Evolutionary conservation across 2,113 vertebrate genomes (phyloP).

Genomic region (Peromyscus leucopus): DNA sequence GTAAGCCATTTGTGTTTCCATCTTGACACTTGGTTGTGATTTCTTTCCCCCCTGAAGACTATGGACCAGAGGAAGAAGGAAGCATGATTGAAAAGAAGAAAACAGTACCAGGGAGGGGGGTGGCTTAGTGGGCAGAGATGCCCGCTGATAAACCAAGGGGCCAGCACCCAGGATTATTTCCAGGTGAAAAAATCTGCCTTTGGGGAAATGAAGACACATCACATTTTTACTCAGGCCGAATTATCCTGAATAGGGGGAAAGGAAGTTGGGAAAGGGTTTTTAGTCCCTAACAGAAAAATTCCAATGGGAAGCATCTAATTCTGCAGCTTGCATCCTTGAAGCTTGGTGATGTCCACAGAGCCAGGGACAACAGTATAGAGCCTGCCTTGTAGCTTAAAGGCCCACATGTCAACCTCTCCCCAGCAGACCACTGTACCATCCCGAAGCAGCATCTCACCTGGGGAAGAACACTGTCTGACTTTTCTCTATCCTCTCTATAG

Average conservation of each 20-base stretch:
- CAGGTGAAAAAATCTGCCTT: constrained; percentile 13
- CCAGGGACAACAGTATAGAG: accelerated
- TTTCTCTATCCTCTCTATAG: background rate
- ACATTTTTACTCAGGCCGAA: background rate
- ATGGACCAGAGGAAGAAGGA: background rate
- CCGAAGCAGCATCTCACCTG: background rate
- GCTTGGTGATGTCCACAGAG: background rate
- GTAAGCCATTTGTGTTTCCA: background rate
- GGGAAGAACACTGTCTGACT: background rate
- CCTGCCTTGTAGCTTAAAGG: too few relatives aligned
- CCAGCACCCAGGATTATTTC: background rate
- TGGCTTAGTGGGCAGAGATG: background rate
- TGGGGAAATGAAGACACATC: background rate
- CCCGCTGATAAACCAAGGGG: background rate
- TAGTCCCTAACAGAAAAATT: background rate
- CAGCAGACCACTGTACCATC: background rate
- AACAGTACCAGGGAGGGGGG: background rate
- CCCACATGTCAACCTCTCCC: background rate
- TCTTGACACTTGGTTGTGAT: background rate
- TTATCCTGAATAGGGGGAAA: background rate
- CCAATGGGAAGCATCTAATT: background rate
- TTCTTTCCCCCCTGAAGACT: background rate
- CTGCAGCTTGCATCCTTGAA: background rate
- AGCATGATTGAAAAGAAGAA: background rate
- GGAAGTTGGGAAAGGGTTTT: accelerated